These are phyloP conservation scores for Calephelis virginiensis DNA, from an alignment of 1,140 invertebrate species.

Conservation along the genomic window DNA sequence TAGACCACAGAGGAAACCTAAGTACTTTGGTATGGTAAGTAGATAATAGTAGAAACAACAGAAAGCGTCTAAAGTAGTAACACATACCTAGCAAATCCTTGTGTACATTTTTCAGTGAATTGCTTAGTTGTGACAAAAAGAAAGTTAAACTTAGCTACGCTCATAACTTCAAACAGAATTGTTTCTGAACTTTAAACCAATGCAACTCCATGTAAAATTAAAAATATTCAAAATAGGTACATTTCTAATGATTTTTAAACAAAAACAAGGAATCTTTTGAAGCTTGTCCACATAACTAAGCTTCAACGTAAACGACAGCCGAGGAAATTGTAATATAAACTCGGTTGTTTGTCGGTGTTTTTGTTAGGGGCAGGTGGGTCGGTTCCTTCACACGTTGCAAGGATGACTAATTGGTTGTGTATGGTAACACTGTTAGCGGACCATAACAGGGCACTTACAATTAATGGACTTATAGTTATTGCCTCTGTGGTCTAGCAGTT, in stretches of 20 bases:
- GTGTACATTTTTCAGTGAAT: too few relatives aligned
- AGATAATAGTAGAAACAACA: too few relatives aligned
- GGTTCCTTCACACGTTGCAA: slow-evolving; percentile 42
- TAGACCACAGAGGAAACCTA: too few relatives aligned
- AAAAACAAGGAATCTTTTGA: slow-evolving; percentile 10
- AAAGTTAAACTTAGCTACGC: not conserved
- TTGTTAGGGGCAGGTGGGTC: slow-evolving; percentile 53
- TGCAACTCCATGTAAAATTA: not conserved
- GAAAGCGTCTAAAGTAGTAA: too few relatives aligned
- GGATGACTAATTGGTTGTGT: slow-evolving; percentile 45
- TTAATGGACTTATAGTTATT: too few relatives aligned
- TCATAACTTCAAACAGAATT: not conserved
- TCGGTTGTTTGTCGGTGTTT: slow-evolving; percentile 8
- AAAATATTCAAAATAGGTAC: slow-evolving; percentile 4
- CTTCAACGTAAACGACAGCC: slow-evolving; percentile 40
- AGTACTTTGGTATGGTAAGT: too few relatives aligned
- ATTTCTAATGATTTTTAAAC: not conserved
- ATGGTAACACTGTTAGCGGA: slow-evolving; percentile 35
- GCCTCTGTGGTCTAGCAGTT: too few relatives aligned
- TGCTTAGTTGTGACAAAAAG: not conserved
- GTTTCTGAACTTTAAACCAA: slow-evolving; percentile 1
- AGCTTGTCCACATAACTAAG: slow-evolving; percentile 26
- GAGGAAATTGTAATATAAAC: slow-evolving; percentile 32
- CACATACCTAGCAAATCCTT: too few relatives aligned
- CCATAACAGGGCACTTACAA: not conserved